A percentile compares a stretch with the other conserved stretches of the same genome.
Conservation (phyloP, 2,888 invertebrate genomes). For the Malthinus flaveolus region DNA sequence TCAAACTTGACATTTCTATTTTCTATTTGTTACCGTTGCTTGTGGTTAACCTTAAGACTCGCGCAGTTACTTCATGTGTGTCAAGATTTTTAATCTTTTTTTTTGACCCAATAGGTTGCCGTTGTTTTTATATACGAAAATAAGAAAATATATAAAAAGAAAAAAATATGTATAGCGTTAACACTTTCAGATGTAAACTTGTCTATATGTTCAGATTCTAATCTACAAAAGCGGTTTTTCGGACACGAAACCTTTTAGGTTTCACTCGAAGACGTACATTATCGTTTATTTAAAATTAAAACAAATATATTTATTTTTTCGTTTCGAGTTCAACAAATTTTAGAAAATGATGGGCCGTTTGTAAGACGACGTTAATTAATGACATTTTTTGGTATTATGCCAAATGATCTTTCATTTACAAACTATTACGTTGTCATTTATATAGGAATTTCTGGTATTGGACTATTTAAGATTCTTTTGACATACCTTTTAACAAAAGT, state of each 20-base stretch:
- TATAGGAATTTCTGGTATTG: not conserved
- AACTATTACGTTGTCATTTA: conserved; percentile 4
- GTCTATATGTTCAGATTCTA: conserved; percentile 4
- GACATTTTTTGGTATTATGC: conserved; percentile 3
- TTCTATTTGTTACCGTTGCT: not conserved
- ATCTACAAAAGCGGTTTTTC: conserved; percentile 3
- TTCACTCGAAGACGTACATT: conserved; percentile 1
- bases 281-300: conserved; percentile 1
- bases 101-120: not conserved
- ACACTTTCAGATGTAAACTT: not conserved
- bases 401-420: conserved; percentile 6
- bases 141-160: not conserved
- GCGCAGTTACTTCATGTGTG: not conserved
- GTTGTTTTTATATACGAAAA: not conserved
- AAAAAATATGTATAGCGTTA: not conserved
- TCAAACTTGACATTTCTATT: conserved; percentile 3
- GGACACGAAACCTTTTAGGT: not conserved
- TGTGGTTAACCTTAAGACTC: not conserved
- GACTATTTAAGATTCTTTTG: not conserved
- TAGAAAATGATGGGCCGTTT: no score
- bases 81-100: conserved; percentile 1
- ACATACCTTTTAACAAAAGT: not conserved
- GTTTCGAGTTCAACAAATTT: no score
- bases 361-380: not conserved
- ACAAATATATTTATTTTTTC: not conserved